Conservation (phyloP, 2,113 vertebrate species). For the Callaeas wilsoni region DNA sequence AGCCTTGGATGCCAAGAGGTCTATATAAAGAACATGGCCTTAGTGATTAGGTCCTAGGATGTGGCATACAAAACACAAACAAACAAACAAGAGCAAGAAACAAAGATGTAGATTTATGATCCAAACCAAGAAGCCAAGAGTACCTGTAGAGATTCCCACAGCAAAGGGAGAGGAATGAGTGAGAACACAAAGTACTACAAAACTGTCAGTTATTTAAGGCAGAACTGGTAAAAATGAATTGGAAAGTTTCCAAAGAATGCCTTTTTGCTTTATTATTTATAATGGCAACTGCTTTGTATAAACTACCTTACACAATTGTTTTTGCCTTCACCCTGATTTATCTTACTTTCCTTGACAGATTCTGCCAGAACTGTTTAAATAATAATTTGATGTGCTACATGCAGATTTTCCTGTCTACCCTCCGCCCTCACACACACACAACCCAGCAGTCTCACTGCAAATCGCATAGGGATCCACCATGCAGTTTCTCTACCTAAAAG, state of each 20-base stretch:
- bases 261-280: slow-evolving; percentile 50
- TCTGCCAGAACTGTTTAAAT: slow-evolving; percentile 38
- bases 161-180: not conserved
- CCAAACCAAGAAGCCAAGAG: slow-evolving; percentile 2
- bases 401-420: not conserved
- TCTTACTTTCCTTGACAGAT: slow-evolving; percentile 26
- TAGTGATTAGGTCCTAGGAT: not conserved
- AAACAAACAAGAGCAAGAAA: slow-evolving; percentile 2
- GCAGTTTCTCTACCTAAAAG: not conserved
- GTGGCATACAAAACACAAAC: not conserved
- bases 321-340: slow-evolving; percentile 13
- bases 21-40: not conserved
- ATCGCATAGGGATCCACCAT: not conserved
- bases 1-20: slow-evolving; percentile 3
- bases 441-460: not conserved
- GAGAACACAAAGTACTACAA: slow-evolving; percentile 17
- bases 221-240: slow-evolving; percentile 33
- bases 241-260: slow-evolving; percentile 33
- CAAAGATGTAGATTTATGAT: not conserved
- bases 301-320: slow-evolving; percentile 28
- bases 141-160: not conserved
- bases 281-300: slow-evolving; percentile 31
- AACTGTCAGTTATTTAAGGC: slow-evolving; percentile 31
- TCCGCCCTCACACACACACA: not conserved
- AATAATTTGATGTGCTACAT: slow-evolving; percentile 12